phyloP scores from a whole-genome alignment of 2,113 vertebrate species.

The Struthio camelus region DNA sequence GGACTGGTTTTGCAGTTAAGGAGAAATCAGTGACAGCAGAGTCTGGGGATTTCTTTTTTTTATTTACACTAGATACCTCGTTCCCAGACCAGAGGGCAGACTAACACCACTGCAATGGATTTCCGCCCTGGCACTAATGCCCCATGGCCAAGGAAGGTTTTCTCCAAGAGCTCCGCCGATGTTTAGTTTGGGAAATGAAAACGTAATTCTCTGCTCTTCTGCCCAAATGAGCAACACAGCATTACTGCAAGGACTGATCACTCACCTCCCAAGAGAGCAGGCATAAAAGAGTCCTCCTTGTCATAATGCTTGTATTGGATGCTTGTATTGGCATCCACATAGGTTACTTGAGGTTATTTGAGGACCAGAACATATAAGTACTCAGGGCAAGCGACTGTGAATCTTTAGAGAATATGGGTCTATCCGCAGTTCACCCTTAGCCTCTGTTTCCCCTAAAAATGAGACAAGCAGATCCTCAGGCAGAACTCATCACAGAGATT shows the following conservation, averaged over 20 bases:
- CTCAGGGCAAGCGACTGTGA: neutral
- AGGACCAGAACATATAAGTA: neutral
- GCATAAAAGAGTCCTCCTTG: rapidly evolving
- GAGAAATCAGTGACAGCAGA: neutral
- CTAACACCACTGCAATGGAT: neutral
- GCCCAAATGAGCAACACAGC: neutral
- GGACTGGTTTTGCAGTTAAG: neutral
- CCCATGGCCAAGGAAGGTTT: neutral
- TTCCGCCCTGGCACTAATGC: neutral
- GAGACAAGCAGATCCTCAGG: neutral
- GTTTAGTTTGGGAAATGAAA: neutral
- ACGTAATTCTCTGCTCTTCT: neutral
- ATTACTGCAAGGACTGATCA: neutral
- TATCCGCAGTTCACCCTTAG: neutral
- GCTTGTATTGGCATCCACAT: neutral
- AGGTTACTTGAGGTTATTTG: neutral
- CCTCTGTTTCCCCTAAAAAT: neutral
- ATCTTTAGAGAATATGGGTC: neutral
- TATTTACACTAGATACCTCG: neutral
- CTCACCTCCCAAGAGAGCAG: rapidly evolving
- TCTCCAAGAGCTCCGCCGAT: neutral
- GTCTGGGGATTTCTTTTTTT: neutral
- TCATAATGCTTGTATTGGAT: no score
- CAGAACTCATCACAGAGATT: neutral
- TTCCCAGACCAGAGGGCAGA: neutral